Percentiles rank a stretch among this genome's conserved stretches.
These are phyloP conservation scores for Dioctria linearis DNA, from an alignment of 2,888 invertebrate species.

Conservation along the genomic window DNA sequence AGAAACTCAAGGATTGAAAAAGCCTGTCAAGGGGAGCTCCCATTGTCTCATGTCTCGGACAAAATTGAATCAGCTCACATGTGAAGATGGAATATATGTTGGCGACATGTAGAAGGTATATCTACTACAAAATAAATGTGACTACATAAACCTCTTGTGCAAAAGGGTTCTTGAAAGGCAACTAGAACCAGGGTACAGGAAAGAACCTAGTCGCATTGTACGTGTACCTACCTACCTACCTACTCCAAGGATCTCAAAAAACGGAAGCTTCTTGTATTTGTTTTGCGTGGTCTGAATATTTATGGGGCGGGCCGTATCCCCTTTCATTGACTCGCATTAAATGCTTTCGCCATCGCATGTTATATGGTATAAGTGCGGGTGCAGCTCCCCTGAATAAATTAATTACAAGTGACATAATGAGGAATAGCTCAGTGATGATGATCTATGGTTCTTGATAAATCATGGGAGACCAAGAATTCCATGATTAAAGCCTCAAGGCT, in stretches of 20 bases:
- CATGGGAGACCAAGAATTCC: constrained; percentile 35
- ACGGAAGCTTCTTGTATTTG: constrained; percentile 50
- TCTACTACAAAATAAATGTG: background rate
- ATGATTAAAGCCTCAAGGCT: constrained; percentile 26
- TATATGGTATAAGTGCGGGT: background rate
- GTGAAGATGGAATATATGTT: constrained; percentile 54
- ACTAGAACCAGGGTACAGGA: constrained; percentile 9
- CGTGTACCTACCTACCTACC: background rate
- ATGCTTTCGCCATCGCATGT: constrained; percentile 22
- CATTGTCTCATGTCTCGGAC: constrained; percentile 25
- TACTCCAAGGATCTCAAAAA: constrained; percentile 45
- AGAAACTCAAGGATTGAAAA: constrained; percentile 19
- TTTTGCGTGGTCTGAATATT: constrained; percentile 55
- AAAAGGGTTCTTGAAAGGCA: background rate
- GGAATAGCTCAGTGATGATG: constrained; percentile 48
- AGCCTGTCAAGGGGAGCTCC: constrained; percentile 43
- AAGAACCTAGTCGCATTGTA: background rate
- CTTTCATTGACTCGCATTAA: constrained; percentile 40
- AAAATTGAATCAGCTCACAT: constrained; percentile 49
- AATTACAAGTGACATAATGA: constrained; percentile 54
- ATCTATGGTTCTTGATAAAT: constrained; percentile 45
- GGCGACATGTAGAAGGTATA: constrained; percentile 42
- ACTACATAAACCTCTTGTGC: constrained; percentile 38
- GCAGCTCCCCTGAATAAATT: constrained; percentile 45
- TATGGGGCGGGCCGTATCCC: constrained; percentile 44